phyloP scores from a whole-genome alignment of 2,797 vertebrate species.

The Peromyscus eremicus region DNA sequence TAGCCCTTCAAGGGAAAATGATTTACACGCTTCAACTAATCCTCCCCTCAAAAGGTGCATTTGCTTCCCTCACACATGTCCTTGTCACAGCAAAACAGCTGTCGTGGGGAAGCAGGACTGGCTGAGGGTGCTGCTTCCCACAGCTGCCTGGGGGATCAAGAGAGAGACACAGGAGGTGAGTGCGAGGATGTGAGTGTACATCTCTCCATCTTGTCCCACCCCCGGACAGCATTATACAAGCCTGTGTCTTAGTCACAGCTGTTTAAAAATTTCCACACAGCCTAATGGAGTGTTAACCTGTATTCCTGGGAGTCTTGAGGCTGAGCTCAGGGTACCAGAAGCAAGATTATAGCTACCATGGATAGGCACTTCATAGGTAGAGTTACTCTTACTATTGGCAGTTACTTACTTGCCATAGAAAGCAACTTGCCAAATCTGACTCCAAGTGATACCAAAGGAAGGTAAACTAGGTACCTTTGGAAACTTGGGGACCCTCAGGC shows the following conservation, averaged over 20 bases:
- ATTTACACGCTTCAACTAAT: slow-evolving; percentile 32
- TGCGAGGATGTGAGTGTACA: not conserved
- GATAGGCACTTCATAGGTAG: not conserved
- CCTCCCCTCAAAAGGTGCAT: not conserved
- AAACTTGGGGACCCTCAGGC: not conserved
- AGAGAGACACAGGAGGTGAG: not conserved
- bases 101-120: not conserved
- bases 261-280: not conserved
- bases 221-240: not conserved
- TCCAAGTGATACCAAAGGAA: not conserved
- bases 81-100: not conserved
- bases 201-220: not conserved
- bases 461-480: not conserved
- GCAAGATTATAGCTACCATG: not conserved
- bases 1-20: slow-evolving; percentile 47
- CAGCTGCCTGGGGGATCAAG: not conserved
- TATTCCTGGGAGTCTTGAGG: not conserved
- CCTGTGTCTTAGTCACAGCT: not conserved
- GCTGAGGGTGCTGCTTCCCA: not conserved
- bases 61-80: not conserved
- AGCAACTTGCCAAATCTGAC: not conserved
- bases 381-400: not conserved
- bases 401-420: not conserved
- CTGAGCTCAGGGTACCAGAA: not conserved
- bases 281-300: not conserved